Conservation (phyloP, 2,888 invertebrate genomes). For the Pimpla rufipes region DNA sequence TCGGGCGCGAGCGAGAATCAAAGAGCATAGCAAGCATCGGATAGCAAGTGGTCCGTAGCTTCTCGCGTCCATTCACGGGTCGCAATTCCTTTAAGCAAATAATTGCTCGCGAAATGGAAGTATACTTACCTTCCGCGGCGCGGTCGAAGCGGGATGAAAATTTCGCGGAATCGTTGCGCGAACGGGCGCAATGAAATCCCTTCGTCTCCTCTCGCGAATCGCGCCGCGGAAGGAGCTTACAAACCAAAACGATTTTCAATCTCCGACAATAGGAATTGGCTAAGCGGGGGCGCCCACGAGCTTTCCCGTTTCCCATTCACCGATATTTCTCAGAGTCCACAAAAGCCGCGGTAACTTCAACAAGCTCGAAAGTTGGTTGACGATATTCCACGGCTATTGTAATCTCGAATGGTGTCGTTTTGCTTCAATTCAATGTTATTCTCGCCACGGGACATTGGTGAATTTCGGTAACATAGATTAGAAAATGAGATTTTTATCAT, state of each 20-base stretch:
- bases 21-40: constrained; percentile 8
- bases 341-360: background rate
- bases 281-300: background rate
- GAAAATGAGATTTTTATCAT: too few species aligned
- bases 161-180: constrained; percentile 6
- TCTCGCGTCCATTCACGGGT: constrained; percentile 6
- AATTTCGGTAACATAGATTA: background rate
- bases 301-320: background rate
- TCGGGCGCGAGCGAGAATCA: background rate
- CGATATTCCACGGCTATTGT: background rate
- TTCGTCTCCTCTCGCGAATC: background rate
- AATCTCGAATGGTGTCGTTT: background rate
- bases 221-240: constrained; percentile 19
- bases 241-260: constrained; percentile 36
- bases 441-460: background rate
- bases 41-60: constrained; percentile 11
- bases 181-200: background rate
- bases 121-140: constrained; percentile 16
- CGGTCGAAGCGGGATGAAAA: constrained; percentile 37
- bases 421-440: background rate
- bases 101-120: constrained; percentile 47
- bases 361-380: background rate
- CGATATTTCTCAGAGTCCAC: constrained; percentile 16
- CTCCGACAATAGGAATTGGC: constrained; percentile 35
- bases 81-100: constrained; percentile 49